These are phyloP conservation scores for Hyles euphorbiae DNA, from an alignment of 1,140 invertebrate genomes.

Conservation along the genomic window DNA sequence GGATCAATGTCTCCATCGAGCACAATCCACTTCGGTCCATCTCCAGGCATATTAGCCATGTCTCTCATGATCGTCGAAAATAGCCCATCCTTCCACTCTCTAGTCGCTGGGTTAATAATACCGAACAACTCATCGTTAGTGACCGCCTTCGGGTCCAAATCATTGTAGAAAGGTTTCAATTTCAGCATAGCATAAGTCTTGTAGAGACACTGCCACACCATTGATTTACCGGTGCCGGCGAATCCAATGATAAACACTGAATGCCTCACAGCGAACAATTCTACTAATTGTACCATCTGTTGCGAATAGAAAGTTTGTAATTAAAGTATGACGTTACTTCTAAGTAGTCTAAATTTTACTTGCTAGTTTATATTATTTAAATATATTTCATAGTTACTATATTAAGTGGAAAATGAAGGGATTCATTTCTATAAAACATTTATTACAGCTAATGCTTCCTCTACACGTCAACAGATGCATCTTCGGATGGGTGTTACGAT, in stretches of 20 bases:
- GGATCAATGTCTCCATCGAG: slow-evolving; percentile 98
- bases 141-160: slow-evolving; percentile 96
- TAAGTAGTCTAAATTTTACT: neutral
- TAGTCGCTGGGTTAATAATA: slow-evolving; percentile 94
- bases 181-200: slow-evolving; percentile 87
- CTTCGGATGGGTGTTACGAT: too few relatives aligned
- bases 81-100: slow-evolving; percentile 98
- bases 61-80: slow-evolving; percentile 96
- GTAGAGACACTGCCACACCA: slow-evolving; percentile 94
- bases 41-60: slow-evolving; percentile 89
- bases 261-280: slow-evolving; percentile 94
- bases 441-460: too few relatives aligned
- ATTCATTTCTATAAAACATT: too few relatives aligned
- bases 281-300: slow-evolving; percentile 92
- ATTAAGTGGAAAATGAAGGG: neutral
- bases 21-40: slow-evolving; percentile 96
- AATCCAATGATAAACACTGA: slow-evolving; percentile 95
- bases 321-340: too few relatives aligned
- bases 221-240: slow-evolving; percentile 95
- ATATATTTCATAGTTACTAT: neutral
- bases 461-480: too few relatives aligned
- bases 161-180: slow-evolving; percentile 89
- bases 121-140: slow-evolving; percentile 98
- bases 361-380: neutral
- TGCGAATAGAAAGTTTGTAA: too few relatives aligned